Base-by-base conservation (phyloP, 35 echinoderm and acorn worm genomes). In the Strongylocentrotus purpuratus region DNA sequence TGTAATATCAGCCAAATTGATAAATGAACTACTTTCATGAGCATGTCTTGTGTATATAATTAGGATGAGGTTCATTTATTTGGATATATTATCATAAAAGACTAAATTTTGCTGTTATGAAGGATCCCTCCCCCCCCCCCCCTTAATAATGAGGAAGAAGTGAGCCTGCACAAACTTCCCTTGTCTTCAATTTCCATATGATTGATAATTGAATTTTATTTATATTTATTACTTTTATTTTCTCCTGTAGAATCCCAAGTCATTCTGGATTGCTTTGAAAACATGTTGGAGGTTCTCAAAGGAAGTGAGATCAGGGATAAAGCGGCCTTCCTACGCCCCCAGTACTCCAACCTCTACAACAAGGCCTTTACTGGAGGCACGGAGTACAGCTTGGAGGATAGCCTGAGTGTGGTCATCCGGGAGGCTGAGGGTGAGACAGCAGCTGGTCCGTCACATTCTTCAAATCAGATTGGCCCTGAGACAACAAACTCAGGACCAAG, bases 231-330 rank as follows among this genome's bases (percentile, higher is more conserved):
- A 41, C 61, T 87, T 94, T 88, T 4, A 13, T 95, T 46, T 47
- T 33, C 7, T 86, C 33, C 52, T 86, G n/a, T 94, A 98, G 97
- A 98, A 94, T 95, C 96, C 58, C 85, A 97, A 9, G 90, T 98
- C 31, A 87, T 98, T 4, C 94, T 98, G 17, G 97, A 98, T 70
- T 98, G 97, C 91, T 94, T 98, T 48, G 93, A 95, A 25, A 46
- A 97, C 88, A 33, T 97, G 4, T 92, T 94, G 61, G 94, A 97
- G 20, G 88, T 88, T 4, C 94, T 98, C 28, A 48, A 95, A 48
- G 59, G 20, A 32, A 92, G 92, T 33, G 90, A 98, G 32, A 94
- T 47, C 22, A 70, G 94, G 11, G 46, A 94, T 31, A 95, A 98
- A 61, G 46, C 45, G 4, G 28, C 86, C 31, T 98, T 98, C 94